phyloP scores from a whole-genome alignment of 2,888 invertebrate species.

The Oxycera nigricornis region DNA sequence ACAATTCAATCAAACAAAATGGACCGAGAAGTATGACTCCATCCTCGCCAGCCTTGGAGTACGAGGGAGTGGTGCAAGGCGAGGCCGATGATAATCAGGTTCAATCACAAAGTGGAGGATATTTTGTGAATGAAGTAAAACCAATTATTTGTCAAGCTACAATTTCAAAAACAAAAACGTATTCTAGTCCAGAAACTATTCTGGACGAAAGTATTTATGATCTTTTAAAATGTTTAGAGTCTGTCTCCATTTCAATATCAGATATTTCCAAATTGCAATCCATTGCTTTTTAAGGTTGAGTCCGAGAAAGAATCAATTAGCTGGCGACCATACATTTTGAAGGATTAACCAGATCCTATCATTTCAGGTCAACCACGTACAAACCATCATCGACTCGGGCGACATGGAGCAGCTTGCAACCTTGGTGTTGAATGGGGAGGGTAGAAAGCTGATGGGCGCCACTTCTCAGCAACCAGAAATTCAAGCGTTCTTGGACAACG shows the following conservation, averaged over 20 bases:
- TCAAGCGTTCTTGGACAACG: slow-evolving; percentile 86
- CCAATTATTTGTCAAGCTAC: background rate
- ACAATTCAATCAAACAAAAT: slow-evolving; percentile 39
- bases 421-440: slow-evolving; percentile 88
- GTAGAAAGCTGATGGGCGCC: slow-evolving; percentile 75
- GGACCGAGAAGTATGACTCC: slow-evolving; percentile 51
- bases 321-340: background rate
- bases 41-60: slow-evolving; percentile 59
- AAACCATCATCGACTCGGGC: slow-evolving; percentile 72
- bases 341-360: background rate
- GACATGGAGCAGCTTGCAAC: slow-evolving; percentile 91
- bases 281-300: background rate
- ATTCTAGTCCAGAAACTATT: too few species aligned
- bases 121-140: slow-evolving; percentile 56
- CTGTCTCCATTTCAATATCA: background rate
- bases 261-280: background rate
- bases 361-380: slow-evolving; percentile 71
- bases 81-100: slow-evolving; percentile 62
- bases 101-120: slow-evolving; percentile 61
- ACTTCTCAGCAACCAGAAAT: slow-evolving; percentile 78
- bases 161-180: too few species aligned
- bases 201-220: too few species aligned
- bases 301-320: background rate
- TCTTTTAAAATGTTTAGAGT: too few species aligned
- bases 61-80: slow-evolving; percentile 60